These are phyloP conservation scores for Pseudotriccus pelzelni DNA, from an alignment of 2,797 vertebrate genomes.

Conservation along the genomic window DNA sequence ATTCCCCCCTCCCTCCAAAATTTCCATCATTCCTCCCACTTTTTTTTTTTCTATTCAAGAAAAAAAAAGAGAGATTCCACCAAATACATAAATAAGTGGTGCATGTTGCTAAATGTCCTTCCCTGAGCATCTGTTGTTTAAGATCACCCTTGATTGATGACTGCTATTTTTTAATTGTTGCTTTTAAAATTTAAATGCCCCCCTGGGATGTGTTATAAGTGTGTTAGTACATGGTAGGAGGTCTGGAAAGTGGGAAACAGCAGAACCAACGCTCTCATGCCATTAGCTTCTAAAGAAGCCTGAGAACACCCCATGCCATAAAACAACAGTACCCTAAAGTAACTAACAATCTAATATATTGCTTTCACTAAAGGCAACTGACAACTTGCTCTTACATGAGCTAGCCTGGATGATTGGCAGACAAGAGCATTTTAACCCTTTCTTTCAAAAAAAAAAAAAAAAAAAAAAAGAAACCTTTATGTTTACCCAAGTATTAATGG, in stretches of 20 bases:
- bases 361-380: conserved; percentile 56
- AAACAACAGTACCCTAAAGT: conserved; percentile 67
- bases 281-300: conserved; percentile 54
- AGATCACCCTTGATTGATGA: conserved; percentile 79
- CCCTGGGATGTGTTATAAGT: conserved; percentile 78
- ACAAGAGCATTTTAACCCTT: conserved; percentile 30
- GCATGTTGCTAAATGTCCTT: conserved; percentile 70
- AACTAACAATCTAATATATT: conserved; percentile 55
- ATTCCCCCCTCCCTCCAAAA: fast-evolving
- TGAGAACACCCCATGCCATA: conserved; percentile 51
- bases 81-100: conserved; percentile 71
- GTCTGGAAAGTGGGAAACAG: conserved; percentile 74
- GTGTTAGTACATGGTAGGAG: conserved; percentile 74
- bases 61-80: background rate
- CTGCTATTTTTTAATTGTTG: conserved; percentile 83
- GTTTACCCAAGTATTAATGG: background rate
- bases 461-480: background rate
- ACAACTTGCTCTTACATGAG: conserved; percentile 18
- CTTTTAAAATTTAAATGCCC: conserved; percentile 82
- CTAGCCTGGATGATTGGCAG: conserved; percentile 21
- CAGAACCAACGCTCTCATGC: conserved; percentile 61
- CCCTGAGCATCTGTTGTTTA: conserved; percentile 77
- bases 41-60: background rate
- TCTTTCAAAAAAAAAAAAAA: background rate
- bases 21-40: background rate